Conservation (phyloP, 1,140 invertebrate species). For the Cyphomyrmex costatus region DNA sequence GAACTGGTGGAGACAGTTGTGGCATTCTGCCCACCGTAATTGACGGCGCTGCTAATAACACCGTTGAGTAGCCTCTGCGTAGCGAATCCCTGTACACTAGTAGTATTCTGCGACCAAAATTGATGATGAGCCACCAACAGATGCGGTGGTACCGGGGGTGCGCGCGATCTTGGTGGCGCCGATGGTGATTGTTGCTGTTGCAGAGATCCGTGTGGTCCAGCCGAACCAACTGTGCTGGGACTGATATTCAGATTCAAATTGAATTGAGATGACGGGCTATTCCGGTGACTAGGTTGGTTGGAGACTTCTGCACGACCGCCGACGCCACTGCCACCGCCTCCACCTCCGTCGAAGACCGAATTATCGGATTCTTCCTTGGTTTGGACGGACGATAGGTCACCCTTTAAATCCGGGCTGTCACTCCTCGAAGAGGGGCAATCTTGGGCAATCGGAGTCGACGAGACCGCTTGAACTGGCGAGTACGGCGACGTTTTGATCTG, state of each 20-base stretch:
- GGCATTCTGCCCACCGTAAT: conserved; percentile 83
- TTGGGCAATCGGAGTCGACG: conserved; percentile 83
- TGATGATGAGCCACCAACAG: conserved; percentile 86
- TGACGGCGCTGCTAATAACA: conserved; percentile 85
- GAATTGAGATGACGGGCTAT: conserved; percentile 85
- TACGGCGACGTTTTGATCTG: conserved; percentile 84
- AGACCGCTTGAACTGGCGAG: conserved; percentile 82
- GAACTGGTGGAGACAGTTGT: conserved; percentile 69
- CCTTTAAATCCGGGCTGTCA: conserved; percentile 81
- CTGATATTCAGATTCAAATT: conserved; percentile 81
- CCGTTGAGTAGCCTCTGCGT: conserved; percentile 85
- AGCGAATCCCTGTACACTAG: conserved; percentile 87
- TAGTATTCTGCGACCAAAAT: conserved; percentile 85
- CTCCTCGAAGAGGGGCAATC: conserved; percentile 81
- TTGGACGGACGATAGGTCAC: conserved; percentile 82
- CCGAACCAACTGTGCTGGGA: conserved; percentile 80
- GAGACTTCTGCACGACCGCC: conserved; percentile 77
- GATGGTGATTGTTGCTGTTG: conserved; percentile 83
- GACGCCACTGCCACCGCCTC: conserved; percentile 75
- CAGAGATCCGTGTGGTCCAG: conserved; percentile 56
- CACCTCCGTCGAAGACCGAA: conserved; percentile 87
- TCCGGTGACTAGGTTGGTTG: conserved; percentile 80
- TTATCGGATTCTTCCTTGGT: conserved; percentile 86
- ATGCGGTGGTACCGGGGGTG: conserved; percentile 85
- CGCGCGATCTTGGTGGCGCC: conserved; percentile 83